phyloP scores from a whole-genome alignment of 1,140 invertebrate species.

The Dendrolimus kikuchii region DNA sequence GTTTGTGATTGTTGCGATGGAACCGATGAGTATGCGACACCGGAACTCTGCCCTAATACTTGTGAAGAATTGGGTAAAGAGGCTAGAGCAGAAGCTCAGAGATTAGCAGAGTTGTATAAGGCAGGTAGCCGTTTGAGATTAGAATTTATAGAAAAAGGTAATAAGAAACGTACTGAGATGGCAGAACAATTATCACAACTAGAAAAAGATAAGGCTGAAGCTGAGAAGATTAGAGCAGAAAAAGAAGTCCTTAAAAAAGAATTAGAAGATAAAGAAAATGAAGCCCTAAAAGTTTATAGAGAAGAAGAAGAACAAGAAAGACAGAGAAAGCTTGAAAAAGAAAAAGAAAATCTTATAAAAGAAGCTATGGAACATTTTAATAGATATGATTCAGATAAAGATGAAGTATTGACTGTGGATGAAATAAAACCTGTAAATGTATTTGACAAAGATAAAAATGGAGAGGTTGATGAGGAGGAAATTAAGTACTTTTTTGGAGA shows the following conservation, averaged over 20 bases:
- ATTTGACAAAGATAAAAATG: constrained; percentile 93
- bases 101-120: constrained; percentile 80
- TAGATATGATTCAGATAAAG: constrained; percentile 83
- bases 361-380: constrained; percentile 83
- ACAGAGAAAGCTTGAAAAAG: constrained; percentile 74
- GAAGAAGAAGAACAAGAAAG: constrained; percentile 78
- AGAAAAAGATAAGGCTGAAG: constrained; percentile 80
- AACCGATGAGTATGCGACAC: constrained; percentile 87
- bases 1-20: constrained; percentile 99
- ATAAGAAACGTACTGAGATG: constrained; percentile 81
- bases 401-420: constrained; percentile 81
- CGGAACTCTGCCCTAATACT: constrained; percentile 81
- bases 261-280: constrained; percentile 82
- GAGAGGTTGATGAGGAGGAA: constrained; percentile 86
- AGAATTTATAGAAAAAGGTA: constrained; percentile 85
- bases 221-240: constrained; percentile 80
- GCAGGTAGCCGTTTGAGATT: constrained; percentile 84
- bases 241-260: constrained; percentile 81
- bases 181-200: constrained; percentile 79
- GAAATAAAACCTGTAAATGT: constrained; percentile 85
- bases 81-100: constrained; percentile 83
- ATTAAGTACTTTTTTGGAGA: constrained; percentile 87
- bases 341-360: constrained; percentile 71
- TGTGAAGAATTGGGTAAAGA: constrained; percentile 87
- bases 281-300: constrained; percentile 84